Evolutionary conservation across 2,888 invertebrate species (phyloP).

Genomic region (Drosophila subsilvestris): DNA sequence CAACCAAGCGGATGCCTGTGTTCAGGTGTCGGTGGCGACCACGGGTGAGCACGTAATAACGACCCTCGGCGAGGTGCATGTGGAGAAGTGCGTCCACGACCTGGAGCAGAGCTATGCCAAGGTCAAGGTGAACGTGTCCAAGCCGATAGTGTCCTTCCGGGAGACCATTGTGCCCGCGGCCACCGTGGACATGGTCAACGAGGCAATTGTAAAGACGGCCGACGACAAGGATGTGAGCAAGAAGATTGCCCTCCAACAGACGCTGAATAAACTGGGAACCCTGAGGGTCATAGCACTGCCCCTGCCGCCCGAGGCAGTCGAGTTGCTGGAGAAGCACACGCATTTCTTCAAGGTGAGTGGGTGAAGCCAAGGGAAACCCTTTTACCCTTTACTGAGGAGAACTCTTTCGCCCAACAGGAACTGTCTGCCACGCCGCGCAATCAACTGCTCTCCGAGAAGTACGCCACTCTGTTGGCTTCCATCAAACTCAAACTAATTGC

Average conservation of each 20-base stretch:
- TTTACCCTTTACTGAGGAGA: not conserved
- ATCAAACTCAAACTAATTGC: constrained; percentile 86
- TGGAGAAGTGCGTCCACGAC: constrained; percentile 97
- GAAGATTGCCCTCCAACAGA: constrained; percentile 86
- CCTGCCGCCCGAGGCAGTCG: constrained; percentile 89
- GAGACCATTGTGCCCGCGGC: constrained; percentile 95
- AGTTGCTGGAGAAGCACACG: constrained; percentile 89
- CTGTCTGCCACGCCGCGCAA: constrained; percentile 65
- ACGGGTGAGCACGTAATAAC: constrained; percentile 97
- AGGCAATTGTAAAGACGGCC: constrained; percentile 89
- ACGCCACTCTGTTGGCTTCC: constrained; percentile 58
- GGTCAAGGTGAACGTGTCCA: constrained; percentile 94
- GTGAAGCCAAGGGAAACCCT: not conserved
- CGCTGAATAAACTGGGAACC: constrained; percentile 89
- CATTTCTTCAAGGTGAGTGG: constrained; percentile 87
- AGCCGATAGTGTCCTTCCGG: constrained; percentile 97
- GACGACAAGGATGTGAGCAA: constrained; percentile 84
- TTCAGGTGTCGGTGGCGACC: constrained; percentile 94
- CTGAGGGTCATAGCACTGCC: constrained; percentile 91
- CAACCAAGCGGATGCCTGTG: constrained; percentile 96
- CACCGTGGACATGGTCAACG: constrained; percentile 93
- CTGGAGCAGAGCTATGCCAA: constrained; percentile 92
- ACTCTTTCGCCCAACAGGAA: constrained; percentile 52
- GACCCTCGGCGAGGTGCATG: constrained; percentile 98
- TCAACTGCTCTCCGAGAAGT: constrained; percentile 79